Percentiles rank a stretch among this genome's conserved stretches.
Conservation (phyloP, 2,797 vertebrate species). For the Anniella stebbinsi region DNA sequence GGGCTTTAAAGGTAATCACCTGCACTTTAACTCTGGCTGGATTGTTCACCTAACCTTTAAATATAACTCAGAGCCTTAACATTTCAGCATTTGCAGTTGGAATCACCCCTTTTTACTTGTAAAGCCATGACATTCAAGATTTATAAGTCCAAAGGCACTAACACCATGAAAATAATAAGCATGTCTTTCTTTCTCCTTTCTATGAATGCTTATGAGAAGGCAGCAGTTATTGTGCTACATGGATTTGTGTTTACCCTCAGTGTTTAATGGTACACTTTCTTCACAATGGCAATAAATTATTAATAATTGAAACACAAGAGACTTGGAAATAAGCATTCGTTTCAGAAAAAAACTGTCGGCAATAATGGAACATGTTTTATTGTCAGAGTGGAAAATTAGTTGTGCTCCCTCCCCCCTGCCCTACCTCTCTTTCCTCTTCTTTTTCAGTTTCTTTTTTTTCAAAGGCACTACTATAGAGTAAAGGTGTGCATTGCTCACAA, state of each 20-base stretch:
- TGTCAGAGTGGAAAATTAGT: conserved; percentile 45
- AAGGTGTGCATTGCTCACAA: conserved; percentile 36
- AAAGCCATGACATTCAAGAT: conserved; percentile 3
- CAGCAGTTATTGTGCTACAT: not conserved
- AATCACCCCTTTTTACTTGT: not conserved
- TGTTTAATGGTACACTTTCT: not conserved
- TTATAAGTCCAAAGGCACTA: not conserved
- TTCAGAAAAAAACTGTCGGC: not conserved
- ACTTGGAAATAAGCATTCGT: conserved; percentile 5
- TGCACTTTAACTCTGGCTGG: not conserved
- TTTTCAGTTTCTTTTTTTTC: conserved; percentile 42
- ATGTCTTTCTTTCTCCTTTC: not conserved
- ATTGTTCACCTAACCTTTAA: not conserved
- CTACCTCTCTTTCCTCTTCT: not conserved
- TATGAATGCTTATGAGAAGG: not conserved
- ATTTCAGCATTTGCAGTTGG: not conserved
- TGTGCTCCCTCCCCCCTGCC: not conserved
- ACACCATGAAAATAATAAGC: conserved; percentile 7
- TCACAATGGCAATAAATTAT: conserved; percentile 1
- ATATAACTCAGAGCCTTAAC: not conserved
- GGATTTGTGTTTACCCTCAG: not conserved
- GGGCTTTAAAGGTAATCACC: not conserved
- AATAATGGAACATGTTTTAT: not conserved
- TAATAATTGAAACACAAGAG: conserved; percentile 35
- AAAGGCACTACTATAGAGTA: not conserved